Percentiles rank a stretch among this genome's conserved stretches.
These are phyloP conservation scores for Falco concolor DNA, from an alignment of 2,797 vertebrate species.

Conservation along the genomic window DNA sequence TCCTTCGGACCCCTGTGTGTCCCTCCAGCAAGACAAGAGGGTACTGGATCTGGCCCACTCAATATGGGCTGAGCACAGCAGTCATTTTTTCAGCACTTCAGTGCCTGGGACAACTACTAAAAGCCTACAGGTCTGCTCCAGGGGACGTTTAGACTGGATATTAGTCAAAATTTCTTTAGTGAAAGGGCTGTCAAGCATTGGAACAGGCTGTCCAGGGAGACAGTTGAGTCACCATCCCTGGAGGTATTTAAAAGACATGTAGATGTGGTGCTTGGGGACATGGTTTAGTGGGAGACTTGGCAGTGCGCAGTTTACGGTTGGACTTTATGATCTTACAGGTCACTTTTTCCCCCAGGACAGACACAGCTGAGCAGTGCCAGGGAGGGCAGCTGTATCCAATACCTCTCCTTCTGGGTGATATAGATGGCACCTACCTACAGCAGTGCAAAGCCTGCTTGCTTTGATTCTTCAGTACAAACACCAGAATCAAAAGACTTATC, in stretches of 20 bases:
- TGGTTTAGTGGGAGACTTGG: too few species aligned
- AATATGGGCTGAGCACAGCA: background rate
- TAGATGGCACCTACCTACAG: background rate
- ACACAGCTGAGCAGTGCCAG: background rate
- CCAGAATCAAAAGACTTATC: background rate
- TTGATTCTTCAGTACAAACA: background rate
- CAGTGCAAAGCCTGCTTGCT: background rate
- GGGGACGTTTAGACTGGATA: background rate
- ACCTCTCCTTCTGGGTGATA: background rate
- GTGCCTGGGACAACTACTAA: background rate
- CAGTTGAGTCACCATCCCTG: too few species aligned
- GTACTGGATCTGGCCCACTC: background rate
- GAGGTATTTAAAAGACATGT: too few species aligned
- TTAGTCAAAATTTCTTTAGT: too few species aligned
- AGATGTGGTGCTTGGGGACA: too few species aligned
- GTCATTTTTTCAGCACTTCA: background rate
- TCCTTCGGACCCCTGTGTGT: background rate
- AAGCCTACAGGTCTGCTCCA: background rate
- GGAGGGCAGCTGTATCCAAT: background rate
- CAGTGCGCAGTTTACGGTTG: too few species aligned
- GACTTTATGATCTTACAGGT: too few species aligned
- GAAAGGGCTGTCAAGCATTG: too few species aligned
- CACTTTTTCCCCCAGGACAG: background rate
- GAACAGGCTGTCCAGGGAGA: too few species aligned
- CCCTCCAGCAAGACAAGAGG: background rate